Evolutionary conservation across 2,888 invertebrate genomes (phyloP).

Genomic region (Lasioglossum figueresi): DNA sequence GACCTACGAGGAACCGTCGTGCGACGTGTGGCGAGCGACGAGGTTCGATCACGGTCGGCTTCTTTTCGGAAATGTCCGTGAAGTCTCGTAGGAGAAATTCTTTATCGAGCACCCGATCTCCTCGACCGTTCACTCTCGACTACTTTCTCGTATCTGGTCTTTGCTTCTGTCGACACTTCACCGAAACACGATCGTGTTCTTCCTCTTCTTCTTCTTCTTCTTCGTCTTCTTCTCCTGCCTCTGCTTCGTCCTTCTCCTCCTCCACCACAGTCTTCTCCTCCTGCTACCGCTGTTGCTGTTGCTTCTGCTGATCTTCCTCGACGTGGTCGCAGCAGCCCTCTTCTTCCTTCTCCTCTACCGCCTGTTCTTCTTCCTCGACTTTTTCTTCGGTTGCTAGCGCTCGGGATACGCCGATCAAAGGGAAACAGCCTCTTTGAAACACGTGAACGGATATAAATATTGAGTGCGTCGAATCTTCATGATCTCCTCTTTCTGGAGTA

Average conservation of each 20-base stretch:
- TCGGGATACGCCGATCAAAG: constrained; percentile 41
- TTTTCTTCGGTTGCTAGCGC: constrained; percentile 4
- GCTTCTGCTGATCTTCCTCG: not conserved
- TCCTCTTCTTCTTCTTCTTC: constrained; percentile 47
- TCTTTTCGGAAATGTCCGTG: constrained; percentile 20
- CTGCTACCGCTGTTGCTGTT: not conserved
- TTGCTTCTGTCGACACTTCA: constrained; percentile 62
- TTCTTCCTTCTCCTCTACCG: constrained; percentile 9
- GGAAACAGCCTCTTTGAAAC: constrained; percentile 34
- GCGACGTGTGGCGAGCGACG: not conserved
- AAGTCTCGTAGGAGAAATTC: constrained; percentile 52
- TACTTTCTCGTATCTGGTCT: constrained; percentile 64
- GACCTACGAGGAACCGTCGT: constrained; percentile 35
- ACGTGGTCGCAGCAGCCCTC: constrained; percentile 3
- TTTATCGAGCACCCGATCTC: constrained; percentile 62
- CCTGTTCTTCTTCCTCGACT: constrained; percentile 27
- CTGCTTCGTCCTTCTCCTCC: constrained; percentile 22
- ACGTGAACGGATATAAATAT: constrained; percentile 44
- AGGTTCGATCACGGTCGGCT: constrained; percentile 8
- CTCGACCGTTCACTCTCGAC: constrained; percentile 63
- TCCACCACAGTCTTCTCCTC: constrained; percentile 23
- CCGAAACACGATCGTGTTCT: constrained; percentile 53
- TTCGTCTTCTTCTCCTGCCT: constrained; percentile 34
- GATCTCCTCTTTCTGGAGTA: constrained; percentile 29
- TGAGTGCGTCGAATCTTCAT: constrained; percentile 44